Percentiles rank a stretch among this genome's conserved stretches.
phyloP scores from a whole-genome alignment of 2,113 vertebrate genomes.

The Oncorhynchus keta region DNA sequence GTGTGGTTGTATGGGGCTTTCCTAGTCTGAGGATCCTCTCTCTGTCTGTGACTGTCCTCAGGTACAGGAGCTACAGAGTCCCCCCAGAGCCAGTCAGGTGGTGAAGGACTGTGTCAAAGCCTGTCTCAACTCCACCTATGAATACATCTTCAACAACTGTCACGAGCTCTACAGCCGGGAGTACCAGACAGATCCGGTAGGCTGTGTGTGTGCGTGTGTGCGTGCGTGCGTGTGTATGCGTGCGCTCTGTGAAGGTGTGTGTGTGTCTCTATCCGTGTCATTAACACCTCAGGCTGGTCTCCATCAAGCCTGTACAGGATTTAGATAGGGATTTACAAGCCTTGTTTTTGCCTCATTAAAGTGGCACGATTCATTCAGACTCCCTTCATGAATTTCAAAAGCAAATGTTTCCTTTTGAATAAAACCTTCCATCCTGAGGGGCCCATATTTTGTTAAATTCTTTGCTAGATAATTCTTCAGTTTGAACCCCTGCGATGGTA shows the following conservation, averaged over 20 bases:
- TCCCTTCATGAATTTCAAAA: constrained; percentile 53
- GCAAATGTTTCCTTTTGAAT: constrained; percentile 54
- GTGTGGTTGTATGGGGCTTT: neutral
- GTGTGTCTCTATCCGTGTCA: constrained; percentile 19
- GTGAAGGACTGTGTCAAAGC: constrained; percentile 98
- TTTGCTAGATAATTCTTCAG: constrained; percentile 49
- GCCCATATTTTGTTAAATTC: constrained; percentile 49
- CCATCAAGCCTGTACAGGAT: constrained; percentile 6
- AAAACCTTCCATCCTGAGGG: constrained; percentile 55
- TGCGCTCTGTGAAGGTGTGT: no score
- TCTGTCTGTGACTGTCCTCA: constrained; percentile 43
- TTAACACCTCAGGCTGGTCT: constrained; percentile 31
- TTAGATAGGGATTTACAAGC: constrained; percentile 36
- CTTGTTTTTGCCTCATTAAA: constrained; percentile 51
- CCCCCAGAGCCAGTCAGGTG: constrained; percentile 93
- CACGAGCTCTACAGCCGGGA: constrained; percentile 96
- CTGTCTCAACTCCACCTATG: constrained; percentile 96
- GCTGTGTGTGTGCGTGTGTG: constrained; percentile 20
- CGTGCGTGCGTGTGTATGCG: constrained; percentile 13
- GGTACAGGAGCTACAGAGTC: constrained; percentile 97
- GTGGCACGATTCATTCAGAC: constrained; percentile 25
- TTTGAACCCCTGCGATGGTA: constrained; percentile 39
- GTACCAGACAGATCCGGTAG: constrained; percentile 89
- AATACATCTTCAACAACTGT: constrained; percentile 98
- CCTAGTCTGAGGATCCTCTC: neutral